These are phyloP conservation scores for Dascillus cervinus DNA, from an alignment of 2,888 invertebrate species.

Conservation along the genomic window DNA sequence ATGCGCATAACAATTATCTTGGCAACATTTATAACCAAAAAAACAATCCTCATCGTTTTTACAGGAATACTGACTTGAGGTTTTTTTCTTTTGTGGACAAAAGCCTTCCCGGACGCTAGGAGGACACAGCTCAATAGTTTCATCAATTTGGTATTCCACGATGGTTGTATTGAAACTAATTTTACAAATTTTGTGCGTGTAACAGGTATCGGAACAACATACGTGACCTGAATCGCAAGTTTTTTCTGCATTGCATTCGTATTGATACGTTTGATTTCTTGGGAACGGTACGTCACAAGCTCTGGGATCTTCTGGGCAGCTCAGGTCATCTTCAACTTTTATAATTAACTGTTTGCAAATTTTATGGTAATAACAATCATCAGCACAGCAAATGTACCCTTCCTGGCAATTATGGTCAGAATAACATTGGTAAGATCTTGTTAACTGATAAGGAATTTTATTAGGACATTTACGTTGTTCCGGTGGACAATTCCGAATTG, in stretches of 20 bases:
- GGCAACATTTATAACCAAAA: conserved; percentile 10
- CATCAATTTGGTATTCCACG: not conserved
- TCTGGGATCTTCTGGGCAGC: conserved; percentile 3
- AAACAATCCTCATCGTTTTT: conserved; percentile 6
- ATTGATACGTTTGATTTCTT: not conserved
- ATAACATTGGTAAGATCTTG: conserved; percentile 3
- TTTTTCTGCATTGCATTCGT: not conserved
- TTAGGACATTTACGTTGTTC: not conserved
- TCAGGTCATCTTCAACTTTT: not conserved
- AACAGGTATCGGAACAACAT: conserved; percentile 5
- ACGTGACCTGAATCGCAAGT: not conserved
- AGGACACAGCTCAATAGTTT: conserved; percentile 1
- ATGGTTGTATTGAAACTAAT: not conserved
- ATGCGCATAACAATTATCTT: conserved; percentile 8
- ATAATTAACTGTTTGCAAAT: conserved; percentile 8
- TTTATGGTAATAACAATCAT: conserved; percentile 4
- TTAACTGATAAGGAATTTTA: not conserved
- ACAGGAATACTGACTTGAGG: conserved; percentile 5
- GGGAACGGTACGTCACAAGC: not conserved
- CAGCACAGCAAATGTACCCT: conserved; percentile 8
- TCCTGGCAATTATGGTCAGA: conserved; percentile 3
- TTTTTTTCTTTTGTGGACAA: conserved; percentile 1
- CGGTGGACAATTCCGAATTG: conserved; percentile 2
- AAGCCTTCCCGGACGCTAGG: not conserved
- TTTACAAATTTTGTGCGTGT: conserved; percentile 6